Evolutionary conservation across 2,797 vertebrate genomes (phyloP), one percentile per base, ranked within the genome.

Genomic region (Acanthornis magna): DNA sequence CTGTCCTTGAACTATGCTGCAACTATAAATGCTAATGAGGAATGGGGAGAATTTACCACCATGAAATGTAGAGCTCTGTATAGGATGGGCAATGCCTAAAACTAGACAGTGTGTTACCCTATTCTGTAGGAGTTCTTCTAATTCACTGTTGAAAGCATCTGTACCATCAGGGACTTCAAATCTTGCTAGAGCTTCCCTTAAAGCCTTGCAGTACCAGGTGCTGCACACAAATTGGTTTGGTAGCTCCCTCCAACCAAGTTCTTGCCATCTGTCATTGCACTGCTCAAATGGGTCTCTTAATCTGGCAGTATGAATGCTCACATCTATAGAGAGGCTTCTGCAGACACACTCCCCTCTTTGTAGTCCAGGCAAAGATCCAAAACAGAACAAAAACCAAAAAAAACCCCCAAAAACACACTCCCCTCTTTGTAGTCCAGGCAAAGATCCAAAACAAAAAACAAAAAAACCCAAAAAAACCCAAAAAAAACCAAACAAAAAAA

Each of bases 171-270:
- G 58, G 58, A 21, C 34, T 89, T 80, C 62, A 32, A 8, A 43
- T 81, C 60, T 85, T 85, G 65, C 72, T 88, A 36, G 75, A 94
- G 76, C 62, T 74, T 92, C 58, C 54, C 61, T 88, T 68, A 77
- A 72, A 96, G 81, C 66, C 51, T 95, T 75, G 78, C 51, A 70
- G 80, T 62, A 62, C 85, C 87, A 92, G 81, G 93, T 96, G 95
- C 91, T 89, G 47, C 51, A 48, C 87, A 78, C 79, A 96, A 95
- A 96, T 85, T 78, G 68, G 82, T 96, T 91, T 92, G 91, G 93
- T 91, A 96, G 85, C 83, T 96, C 76, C 40, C 73, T 95, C 83
- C 85, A 96, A 95, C 94, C 91, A 91, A 91, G 77, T 90, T 94
- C 73, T 90, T 93, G 9, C 95, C 91, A 95, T 96, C 94, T 96